These are phyloP conservation scores for Pica pica DNA, from an alignment of 2,113 vertebrate species.

Conservation along the genomic window DNA sequence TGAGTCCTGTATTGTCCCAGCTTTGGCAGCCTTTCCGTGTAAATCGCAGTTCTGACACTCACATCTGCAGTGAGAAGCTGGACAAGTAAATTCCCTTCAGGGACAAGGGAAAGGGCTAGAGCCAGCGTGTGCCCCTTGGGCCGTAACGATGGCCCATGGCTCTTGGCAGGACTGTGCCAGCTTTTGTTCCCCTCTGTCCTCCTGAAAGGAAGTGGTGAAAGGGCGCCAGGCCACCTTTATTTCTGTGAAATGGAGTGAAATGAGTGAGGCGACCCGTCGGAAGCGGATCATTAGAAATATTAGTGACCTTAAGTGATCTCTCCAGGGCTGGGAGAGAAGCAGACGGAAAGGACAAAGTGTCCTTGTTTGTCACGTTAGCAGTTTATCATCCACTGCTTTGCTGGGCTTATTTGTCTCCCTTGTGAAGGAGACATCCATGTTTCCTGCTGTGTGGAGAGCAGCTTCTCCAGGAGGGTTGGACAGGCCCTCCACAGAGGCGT, in stretches of 20 bases:
- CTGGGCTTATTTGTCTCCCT: background rate
- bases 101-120: background rate
- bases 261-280: background rate
- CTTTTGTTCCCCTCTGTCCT: background rate
- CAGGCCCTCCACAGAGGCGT: background rate
- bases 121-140: accelerated
- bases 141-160: accelerated
- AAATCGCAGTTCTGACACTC: background rate
- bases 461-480: background rate
- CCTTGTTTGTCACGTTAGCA: background rate
- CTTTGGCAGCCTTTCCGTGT: background rate
- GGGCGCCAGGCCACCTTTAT: background rate
- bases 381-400: background rate
- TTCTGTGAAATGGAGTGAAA: constrained; percentile 8
- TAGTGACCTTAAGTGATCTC: background rate
- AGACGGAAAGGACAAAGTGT: background rate
- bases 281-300: background rate
- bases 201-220: background rate
- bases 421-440: background rate
- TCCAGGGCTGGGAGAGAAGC: background rate
- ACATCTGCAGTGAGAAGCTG: background rate
- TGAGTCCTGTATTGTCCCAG: accelerated
- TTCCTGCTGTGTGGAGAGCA: background rate
- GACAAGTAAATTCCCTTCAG: accelerated
- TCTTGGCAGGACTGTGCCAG: accelerated